phyloP scores from a whole-genome alignment of 2,113 vertebrate species.

The Procapra przewalskii region DNA sequence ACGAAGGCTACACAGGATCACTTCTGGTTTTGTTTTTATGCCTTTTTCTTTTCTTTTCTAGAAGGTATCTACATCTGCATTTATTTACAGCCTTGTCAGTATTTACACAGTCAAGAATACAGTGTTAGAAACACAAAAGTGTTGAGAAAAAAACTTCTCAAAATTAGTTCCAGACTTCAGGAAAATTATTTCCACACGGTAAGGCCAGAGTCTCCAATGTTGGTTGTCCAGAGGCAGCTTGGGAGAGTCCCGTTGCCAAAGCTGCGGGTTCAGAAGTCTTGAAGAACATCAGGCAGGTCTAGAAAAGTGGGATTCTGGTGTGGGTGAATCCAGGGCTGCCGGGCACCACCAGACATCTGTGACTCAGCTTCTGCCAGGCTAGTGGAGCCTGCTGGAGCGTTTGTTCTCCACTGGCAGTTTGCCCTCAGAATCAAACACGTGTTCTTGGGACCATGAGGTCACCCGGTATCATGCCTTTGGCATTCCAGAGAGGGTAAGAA shows the following conservation, averaged over 20 bases:
- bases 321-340: constrained; percentile 42
- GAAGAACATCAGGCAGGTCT: constrained; percentile 61
- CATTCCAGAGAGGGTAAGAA: constrained; percentile 49
- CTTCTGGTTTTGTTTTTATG: constrained; percentile 84
- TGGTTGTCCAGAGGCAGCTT: constrained; percentile 77
- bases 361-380: constrained; percentile 50
- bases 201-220: constrained; percentile 83
- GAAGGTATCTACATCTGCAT: constrained; percentile 99
- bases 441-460: constrained; percentile 33
- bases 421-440: constrained; percentile 45
- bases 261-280: constrained; percentile 75
- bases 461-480: constrained; percentile 49
- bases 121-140: constrained; percentile 89
- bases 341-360: not conserved
- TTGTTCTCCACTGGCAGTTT: not conserved
- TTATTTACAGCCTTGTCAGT: constrained; percentile 95
- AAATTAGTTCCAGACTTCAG: constrained; percentile 85
- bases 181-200: constrained; percentile 83
- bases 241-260: constrained; percentile 64
- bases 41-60: constrained; percentile 81
- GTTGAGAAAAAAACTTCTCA: constrained; percentile 85
- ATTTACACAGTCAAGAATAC: constrained; percentile 96
- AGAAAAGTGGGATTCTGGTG: constrained; percentile 72
- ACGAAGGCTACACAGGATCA: constrained; percentile 96
- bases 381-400: not conserved